Base-by-base conservation (phyloP, 2,113 vertebrate genomes). In the Lasiurus borealis region DNA sequence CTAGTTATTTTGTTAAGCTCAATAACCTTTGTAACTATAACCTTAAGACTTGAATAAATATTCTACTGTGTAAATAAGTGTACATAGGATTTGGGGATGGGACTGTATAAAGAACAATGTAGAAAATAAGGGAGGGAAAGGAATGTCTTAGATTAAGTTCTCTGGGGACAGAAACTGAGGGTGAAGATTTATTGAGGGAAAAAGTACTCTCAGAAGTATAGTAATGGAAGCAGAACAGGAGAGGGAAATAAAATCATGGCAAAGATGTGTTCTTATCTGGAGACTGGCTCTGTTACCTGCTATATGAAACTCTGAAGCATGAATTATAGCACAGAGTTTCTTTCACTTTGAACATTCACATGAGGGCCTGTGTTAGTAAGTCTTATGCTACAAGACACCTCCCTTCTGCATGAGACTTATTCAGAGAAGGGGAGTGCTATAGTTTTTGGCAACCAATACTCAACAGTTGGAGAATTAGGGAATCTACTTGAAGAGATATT, bases 21-120 rank as follows among this genome's bases (percentile, higher is more conserved):
- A 40, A 40, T 40, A 40, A 40, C 40, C 7, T 44, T 12, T 78
- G 3, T 80, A 31, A 77, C 21, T 85, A 54, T 54, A 90, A 81
- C 36, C 59, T 85, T 40, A 93, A 64, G 57, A 14, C 77, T 59
- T 91, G 57, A 95, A 87, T 93, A 76, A 71, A 64, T 66, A n/a
- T 52, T 36, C 59, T 62, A 13, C 31, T 64, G 0, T 21, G 9
- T 46, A 83, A 62, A 7, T 46, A 83, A 40, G 27, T 54, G 14
- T 21, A 21, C 2, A 36, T 44, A n/a, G 12, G 18, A 23, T 76
- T 76, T 71, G 34, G 73, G 15, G 29, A 48, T 62, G 46, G 34
- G 90, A 66, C 69, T 77, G 2, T 34, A 2, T n/a, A 40, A 82
- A 88, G 31, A 8, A 40, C 21, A 80, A 95, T 75, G 75, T 69